Conservation (phyloP, 2,797 vertebrate species). For the Enteromius unitaeniatus region DNA sequence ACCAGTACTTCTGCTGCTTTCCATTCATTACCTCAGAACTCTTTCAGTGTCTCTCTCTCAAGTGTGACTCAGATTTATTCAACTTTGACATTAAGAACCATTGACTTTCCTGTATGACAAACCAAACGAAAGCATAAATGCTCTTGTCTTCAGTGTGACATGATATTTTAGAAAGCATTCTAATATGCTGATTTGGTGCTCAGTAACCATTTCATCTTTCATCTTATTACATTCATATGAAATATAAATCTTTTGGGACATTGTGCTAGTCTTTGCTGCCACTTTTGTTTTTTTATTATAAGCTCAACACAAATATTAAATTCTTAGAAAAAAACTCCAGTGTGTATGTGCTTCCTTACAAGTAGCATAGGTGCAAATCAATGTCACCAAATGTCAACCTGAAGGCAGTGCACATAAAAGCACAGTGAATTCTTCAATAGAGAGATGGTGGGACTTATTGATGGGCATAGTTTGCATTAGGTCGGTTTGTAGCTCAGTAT, state of each 20-base stretch:
- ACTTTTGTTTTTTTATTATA: neutral
- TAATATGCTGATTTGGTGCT: neutral
- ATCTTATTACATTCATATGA: neutral
- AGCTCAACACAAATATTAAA: neutral
- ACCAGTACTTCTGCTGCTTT: conserved; percentile 39
- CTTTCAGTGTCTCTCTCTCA: conserved; percentile 7
- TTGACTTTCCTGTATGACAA: neutral
- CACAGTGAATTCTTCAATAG: neutral
- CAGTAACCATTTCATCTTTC: neutral
- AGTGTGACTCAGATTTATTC: neutral
- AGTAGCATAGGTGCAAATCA: neutral
- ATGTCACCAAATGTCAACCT: conserved; percentile 1
- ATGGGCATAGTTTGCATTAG: neutral
- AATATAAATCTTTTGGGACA: neutral
- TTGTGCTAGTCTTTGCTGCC: neutral
- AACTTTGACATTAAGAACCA: neutral
- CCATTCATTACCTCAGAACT: neutral
- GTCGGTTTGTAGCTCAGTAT: neutral
- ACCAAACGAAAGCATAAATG: neutral
- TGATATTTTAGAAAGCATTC: neutral
- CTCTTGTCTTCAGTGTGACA: neutral
- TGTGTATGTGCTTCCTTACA: neutral
- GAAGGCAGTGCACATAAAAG: neutral
- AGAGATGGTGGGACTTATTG: neutral
- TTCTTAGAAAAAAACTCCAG: neutral